A percentile compares a stretch with the other conserved stretches of the same genome.
These are phyloP conservation scores for Labroides dimidiatus DNA, from an alignment of 2,797 vertebrate genomes.

Conservation along the genomic window DNA sequence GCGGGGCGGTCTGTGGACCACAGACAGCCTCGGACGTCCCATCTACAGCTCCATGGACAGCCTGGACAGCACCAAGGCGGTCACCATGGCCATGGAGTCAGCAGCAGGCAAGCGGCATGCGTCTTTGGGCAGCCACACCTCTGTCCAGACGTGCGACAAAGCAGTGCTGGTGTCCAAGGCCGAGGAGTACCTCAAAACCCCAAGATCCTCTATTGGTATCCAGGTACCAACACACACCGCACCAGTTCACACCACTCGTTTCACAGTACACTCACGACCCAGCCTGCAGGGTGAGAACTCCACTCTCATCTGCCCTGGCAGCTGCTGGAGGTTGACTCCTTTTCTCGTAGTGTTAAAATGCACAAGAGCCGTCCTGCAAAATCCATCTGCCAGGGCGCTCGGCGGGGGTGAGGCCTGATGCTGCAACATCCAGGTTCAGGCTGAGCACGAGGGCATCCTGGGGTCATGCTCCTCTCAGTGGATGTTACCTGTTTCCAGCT, in stretches of 20 bases:
- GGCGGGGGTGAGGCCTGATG: no score
- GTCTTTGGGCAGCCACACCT: conserved; percentile 86
- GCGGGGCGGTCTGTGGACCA: conserved; percentile 89
- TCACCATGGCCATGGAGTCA: conserved; percentile 94
- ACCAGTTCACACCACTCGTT: not conserved
- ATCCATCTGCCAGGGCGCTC: not conserved
- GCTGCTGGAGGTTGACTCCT: not conserved
- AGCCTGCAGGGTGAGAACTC: conserved; percentile 3
- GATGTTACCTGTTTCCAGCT: no score
- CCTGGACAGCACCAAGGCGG: conserved; percentile 95
- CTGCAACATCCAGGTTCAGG: no score
- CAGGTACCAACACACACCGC: conserved; percentile 86
- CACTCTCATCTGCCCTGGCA: conserved; percentile 9
- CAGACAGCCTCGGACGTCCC: conserved; percentile 87
- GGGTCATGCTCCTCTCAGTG: no score
- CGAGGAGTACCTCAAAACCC: conserved; percentile 94
- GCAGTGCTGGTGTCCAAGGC: conserved; percentile 91
- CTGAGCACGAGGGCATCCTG: no score
- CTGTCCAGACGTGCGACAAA: conserved; percentile 91
- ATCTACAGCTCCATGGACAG: conserved; percentile 97
- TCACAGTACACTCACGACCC: not conserved
- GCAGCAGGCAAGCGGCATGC: conserved; percentile 89
- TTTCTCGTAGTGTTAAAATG: conserved; percentile 3
- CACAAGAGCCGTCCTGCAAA: conserved; percentile 4
- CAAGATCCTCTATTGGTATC: conserved; percentile 94